Evolutionary conservation across 1,140 invertebrate species (phyloP).

Genomic region (Drosophila carrolli): DNA sequence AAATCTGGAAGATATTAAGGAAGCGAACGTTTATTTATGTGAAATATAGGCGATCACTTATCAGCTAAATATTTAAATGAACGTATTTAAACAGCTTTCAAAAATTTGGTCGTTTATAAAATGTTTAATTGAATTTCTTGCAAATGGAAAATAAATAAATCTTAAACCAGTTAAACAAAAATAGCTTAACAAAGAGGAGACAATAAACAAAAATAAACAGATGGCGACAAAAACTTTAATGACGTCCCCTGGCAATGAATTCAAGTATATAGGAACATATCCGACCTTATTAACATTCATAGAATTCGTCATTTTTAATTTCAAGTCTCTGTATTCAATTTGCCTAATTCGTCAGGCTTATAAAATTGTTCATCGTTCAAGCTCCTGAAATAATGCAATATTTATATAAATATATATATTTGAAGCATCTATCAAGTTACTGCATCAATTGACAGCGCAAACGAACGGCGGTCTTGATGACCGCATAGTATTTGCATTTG

Average conservation of each 20-base stretch:
- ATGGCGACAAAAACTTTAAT: conserved; percentile 70
- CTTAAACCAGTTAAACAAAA: conserved; percentile 42
- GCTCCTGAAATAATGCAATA: conserved; percentile 46
- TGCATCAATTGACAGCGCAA: conserved; percentile 48
- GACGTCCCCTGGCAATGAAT: conserved; percentile 63
- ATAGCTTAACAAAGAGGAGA: conserved; percentile 44
- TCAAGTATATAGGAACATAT: conserved; percentile 29
- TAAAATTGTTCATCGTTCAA: conserved; percentile 24
- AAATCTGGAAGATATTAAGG: too few relatives aligned
- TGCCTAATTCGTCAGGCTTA: conserved; percentile 71
- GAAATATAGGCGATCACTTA: too few relatives aligned
- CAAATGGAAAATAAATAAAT: conserved; percentile 16
- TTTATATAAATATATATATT: conserved; percentile 35
- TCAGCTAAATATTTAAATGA: conserved; percentile 21
- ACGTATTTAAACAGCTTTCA: conserved; percentile 27
- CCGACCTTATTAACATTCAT: conserved; percentile 50
- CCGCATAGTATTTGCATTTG: conserved; percentile 51
- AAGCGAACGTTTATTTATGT: too few relatives aligned
- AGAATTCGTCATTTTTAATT: conserved; percentile 66
- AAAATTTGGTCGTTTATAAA: conserved; percentile 33
- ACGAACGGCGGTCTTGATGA: conserved; percentile 52
- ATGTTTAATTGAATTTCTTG: conserved; percentile 65
- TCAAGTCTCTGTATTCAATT: conserved; percentile 65
- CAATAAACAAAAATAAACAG: conserved; percentile 51
- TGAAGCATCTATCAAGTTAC: conserved; percentile 29